phyloP scores from a whole-genome alignment of 2,113 vertebrate species.

The Antigone vipio region DNA sequence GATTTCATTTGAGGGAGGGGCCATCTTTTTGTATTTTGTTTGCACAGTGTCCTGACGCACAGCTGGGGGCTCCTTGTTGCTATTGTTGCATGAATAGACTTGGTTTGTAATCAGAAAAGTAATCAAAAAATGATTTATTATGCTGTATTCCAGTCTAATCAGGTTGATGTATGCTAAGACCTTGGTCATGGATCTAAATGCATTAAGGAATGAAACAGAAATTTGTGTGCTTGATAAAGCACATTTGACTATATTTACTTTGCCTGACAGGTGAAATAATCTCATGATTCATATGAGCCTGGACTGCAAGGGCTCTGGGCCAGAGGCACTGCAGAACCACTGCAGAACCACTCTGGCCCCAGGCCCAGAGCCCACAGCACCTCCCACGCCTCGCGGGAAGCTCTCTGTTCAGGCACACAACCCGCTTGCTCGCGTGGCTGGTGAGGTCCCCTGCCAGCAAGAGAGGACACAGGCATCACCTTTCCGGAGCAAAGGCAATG shows the following conservation, averaged over 20 bases:
- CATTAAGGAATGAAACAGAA: not conserved
- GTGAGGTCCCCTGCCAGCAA: not conserved
- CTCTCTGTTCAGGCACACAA: not conserved
- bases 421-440: rapidly evolving
- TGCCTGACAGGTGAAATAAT: not conserved
- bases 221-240: not conserved
- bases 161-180: not conserved
- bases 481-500: not conserved
- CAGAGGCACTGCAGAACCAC: not conserved
- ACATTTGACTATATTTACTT: not conserved
- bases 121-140: not conserved
- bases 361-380: not conserved
- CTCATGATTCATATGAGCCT: not conserved
- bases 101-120: not conserved
- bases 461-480: rapidly evolving
- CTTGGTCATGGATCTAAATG: not conserved
- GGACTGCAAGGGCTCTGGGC: not conserved
- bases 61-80: not conserved
- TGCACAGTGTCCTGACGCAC: not conserved
- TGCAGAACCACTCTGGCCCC: not conserved
- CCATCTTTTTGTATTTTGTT: not conserved
- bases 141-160: not conserved
- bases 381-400: rapidly evolving
- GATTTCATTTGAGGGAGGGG: not conserved
- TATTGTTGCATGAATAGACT: not conserved